Percentiles rank a stretch among this genome's conserved stretches.
Evolutionary conservation across 1,140 invertebrate species (phyloP).

Genomic region (Drosophila hydei): DNA sequence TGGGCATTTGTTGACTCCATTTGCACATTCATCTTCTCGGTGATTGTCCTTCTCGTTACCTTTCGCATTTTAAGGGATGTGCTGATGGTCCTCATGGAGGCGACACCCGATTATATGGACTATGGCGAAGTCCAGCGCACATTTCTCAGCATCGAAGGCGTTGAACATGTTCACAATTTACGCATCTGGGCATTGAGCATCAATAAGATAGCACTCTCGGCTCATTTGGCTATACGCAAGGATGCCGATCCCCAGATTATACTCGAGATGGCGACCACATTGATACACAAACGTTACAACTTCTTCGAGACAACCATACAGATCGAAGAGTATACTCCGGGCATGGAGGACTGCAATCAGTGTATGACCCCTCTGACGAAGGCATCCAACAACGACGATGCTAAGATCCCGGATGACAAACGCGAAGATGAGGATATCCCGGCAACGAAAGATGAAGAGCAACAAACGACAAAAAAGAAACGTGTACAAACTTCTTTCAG

Average conservation of each 20-base stretch:
- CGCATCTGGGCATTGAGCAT: constrained; percentile 97
- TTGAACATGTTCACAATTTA: constrained; percentile 96
- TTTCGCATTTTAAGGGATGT: constrained; percentile 90
- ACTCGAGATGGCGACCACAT: constrained; percentile 91
- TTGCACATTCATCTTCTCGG: constrained; percentile 94
- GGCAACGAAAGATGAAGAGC: neutral
- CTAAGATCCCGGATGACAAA: neutral
- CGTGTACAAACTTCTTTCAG: too few species aligned
- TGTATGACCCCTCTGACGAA: constrained; percentile 84
- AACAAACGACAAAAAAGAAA: neutral
- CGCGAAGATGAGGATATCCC: neutral
- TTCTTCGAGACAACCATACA: constrained; percentile 99
- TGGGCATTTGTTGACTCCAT: constrained; percentile 93
- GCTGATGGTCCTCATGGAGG: constrained; percentile 96
- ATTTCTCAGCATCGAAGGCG: constrained; percentile 93
- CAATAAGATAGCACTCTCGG: constrained; percentile 95
- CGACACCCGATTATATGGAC: constrained; percentile 88
- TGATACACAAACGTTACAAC: constrained; percentile 93
- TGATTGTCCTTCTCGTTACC: constrained; percentile 92
- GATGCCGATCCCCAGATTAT: constrained; percentile 91
- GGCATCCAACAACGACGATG: neutral
- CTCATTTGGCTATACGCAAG: constrained; percentile 95
- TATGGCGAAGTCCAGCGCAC: constrained; percentile 85
- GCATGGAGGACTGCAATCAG: constrained; percentile 95
- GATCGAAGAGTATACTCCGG: constrained; percentile 96